phyloP scores from a whole-genome alignment of 2,888 invertebrate species.

The Silvanus unidentatus region DNA sequence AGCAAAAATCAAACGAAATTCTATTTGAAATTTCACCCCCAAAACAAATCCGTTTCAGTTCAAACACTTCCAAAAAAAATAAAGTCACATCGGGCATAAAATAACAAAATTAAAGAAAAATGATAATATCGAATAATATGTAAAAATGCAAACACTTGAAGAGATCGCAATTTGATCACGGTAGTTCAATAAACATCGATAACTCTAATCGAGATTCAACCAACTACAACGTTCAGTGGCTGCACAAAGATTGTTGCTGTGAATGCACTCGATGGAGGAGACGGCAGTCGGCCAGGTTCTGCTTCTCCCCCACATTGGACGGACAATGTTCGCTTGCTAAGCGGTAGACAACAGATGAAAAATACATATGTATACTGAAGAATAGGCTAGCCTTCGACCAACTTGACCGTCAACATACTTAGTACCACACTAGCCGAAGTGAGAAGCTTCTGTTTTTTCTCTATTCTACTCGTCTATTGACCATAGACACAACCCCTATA shows the following conservation, averaged over 20 bases:
- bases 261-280: conserved; percentile 35
- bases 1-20: too few relatives aligned
- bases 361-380: conserved; percentile 15
- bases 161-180: too few relatives aligned
- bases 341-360: conserved; percentile 28
- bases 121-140: too few relatives aligned
- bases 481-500: conserved; percentile 6
- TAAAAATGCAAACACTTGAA: too few relatives aligned
- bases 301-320: conserved; percentile 34
- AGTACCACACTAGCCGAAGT: neutral
- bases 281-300: conserved; percentile 35
- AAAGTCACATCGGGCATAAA: too few relatives aligned
- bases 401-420: too few relatives aligned
- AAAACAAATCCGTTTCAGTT: too few relatives aligned
- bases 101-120: too few relatives aligned
- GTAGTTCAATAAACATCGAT: too few relatives aligned
- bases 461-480: too few relatives aligned
- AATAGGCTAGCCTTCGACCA: conserved; percentile 1
- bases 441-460: conserved; percentile 1
- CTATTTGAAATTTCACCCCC: too few relatives aligned
- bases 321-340: conserved; percentile 23
- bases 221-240: conserved; percentile 20
- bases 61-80: too few relatives aligned
- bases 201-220: neutral
- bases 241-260: conserved; percentile 40